Conservation (phyloP, 2,888 invertebrate genomes). For the Gastracanthus pulcherrimus region DNA sequence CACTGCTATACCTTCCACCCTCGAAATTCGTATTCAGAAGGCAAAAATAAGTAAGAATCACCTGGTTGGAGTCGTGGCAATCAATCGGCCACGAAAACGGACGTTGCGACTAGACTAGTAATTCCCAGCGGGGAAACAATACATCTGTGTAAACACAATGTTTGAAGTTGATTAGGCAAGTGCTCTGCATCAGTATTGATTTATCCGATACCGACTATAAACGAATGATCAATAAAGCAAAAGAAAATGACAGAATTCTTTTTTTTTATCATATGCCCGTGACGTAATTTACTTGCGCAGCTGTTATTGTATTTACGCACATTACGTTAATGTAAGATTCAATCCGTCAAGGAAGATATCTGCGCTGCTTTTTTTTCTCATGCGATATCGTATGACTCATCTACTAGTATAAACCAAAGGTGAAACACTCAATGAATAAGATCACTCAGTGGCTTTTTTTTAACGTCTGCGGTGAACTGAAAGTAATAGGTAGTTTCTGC, state of each 20-base stretch:
- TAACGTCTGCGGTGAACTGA: neutral
- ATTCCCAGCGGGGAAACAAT: neutral
- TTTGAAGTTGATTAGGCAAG: neutral
- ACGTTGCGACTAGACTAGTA: no score
- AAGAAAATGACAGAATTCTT: neutral
- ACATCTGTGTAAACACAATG: neutral
- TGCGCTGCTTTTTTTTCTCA: constrained; percentile 26
- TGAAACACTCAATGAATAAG: constrained; percentile 8
- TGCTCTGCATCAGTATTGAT: neutral
- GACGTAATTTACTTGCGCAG: constrained; percentile 32
- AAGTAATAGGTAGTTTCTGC: neutral
- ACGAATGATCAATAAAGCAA: neutral
- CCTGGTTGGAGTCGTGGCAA: no score
- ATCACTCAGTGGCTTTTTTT: neutral
- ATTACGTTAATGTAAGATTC: constrained; percentile 23
- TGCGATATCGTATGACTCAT: constrained; percentile 27
- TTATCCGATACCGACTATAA: neutral
- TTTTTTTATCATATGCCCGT: neutral
- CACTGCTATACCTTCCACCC: no score
- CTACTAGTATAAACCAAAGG: neutral
- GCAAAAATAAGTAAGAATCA: no score
- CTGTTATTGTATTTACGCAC: constrained; percentile 17
- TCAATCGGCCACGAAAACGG: no score
- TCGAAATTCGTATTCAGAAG: no score
- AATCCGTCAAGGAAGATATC: constrained; percentile 26